Percentiles rank a stretch among this genome's conserved stretches.
phyloP scores from a whole-genome alignment of 2,888 invertebrate species.

The Troides oblongomaculatus region DNA sequence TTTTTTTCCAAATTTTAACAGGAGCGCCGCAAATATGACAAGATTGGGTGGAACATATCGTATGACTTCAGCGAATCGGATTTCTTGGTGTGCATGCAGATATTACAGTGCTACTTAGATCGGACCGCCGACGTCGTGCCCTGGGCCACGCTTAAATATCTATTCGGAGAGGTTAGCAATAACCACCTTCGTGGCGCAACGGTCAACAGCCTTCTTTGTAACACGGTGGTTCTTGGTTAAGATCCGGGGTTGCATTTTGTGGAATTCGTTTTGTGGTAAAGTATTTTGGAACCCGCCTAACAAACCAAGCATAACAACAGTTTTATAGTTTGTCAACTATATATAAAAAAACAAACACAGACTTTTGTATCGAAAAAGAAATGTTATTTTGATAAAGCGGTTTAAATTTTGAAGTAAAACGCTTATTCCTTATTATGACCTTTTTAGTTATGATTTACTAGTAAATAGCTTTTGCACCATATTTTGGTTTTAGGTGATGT shows the following conservation, averaged over 20 bases:
- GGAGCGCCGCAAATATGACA: constrained; percentile 95
- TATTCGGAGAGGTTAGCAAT: constrained; percentile 89
- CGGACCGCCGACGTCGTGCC: constrained; percentile 86
- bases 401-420: background rate
- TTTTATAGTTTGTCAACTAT: too few relatives aligned
- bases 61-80: constrained; percentile 97
- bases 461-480: background rate
- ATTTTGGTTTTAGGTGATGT: constrained; percentile 86
- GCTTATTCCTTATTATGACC: background rate
- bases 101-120: constrained; percentile 90
- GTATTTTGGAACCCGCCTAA: too few relatives aligned
- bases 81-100: constrained; percentile 92
- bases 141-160: constrained; percentile 94
- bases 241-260: too few relatives aligned
- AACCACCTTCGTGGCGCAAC: background rate
- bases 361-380: too few relatives aligned
- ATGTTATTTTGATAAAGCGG: too few relatives aligned
- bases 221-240: too few relatives aligned
- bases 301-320: too few relatives aligned
- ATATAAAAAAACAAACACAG: too few relatives aligned
- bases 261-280: too few relatives aligned
- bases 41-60: constrained; percentile 96
- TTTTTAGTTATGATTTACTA: background rate
- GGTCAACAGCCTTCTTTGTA: too few relatives aligned
- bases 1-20: constrained; percentile 45